phyloP scores from a whole-genome alignment of 1,140 invertebrate species.

The Dufourea novaeangliae region DNA sequence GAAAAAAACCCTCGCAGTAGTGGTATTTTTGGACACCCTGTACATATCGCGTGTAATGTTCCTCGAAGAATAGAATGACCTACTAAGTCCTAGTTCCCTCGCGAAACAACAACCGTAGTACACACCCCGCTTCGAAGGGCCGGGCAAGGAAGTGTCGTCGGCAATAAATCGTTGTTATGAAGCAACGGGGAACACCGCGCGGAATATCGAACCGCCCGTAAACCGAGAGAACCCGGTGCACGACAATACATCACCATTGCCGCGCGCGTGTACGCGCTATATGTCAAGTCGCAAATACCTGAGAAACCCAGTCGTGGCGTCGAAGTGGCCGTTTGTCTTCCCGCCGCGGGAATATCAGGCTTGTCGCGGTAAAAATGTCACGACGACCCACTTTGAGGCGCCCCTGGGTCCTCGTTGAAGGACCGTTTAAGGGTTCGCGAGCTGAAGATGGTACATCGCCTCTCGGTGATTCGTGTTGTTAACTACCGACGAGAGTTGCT shows the following conservation, averaged over 20 bases:
- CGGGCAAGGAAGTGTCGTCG: conserved; percentile 2
- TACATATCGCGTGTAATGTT: too few species aligned
- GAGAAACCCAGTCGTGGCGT: neutral
- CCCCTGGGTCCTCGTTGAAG: neutral
- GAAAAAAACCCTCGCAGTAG: too few species aligned
- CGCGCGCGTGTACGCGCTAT: neutral
- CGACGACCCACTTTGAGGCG: neutral
- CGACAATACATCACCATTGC: conserved; percentile 21
- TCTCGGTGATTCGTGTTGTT: neutral
- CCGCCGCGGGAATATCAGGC: neutral
- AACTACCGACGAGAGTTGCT: neutral
- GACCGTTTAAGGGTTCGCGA: neutral
- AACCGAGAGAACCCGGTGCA: conserved; percentile 6
- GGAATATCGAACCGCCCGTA: neutral
- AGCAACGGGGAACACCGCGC: conserved; percentile 18
- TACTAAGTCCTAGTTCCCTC: neutral
- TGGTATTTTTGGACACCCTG: too few species aligned
- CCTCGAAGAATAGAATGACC: neutral
- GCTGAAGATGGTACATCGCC: neutral
- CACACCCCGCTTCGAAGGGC: neutral
- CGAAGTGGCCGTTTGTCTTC: conserved; percentile 24
- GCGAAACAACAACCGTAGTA: neutral
- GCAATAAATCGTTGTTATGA: conserved; percentile 38
- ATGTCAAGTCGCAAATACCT: conserved; percentile 23
- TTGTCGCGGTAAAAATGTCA: neutral